Percentiles rank a stretch among this genome's conserved stretches.
Evolutionary conservation across 2,888 invertebrate species (phyloP).

Genomic region (Syrista parreyssii): DNA sequence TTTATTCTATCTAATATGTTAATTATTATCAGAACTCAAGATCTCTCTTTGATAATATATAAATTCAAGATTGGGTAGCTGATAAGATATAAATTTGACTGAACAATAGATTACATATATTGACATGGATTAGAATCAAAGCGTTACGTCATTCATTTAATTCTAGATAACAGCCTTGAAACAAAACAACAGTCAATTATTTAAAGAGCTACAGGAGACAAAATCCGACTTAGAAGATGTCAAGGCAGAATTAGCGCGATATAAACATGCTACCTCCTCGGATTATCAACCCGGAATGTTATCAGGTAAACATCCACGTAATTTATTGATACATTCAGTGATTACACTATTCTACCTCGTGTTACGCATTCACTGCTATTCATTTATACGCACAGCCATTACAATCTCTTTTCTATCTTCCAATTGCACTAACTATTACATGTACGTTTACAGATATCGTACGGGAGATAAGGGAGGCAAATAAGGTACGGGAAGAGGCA

Average conservation of each 20-base stretch:
- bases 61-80: not conserved
- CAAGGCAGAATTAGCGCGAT: constrained; percentile 52
- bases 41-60: not conserved
- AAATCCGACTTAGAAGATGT: constrained; percentile 71
- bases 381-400: not conserved
- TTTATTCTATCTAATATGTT: not conserved
- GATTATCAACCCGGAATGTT: constrained; percentile 65
- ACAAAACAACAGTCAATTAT: constrained; percentile 79
- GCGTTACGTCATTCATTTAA: not conserved
- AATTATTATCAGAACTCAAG: not conserved
- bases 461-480: constrained; percentile 62
- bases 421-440: not conserved
- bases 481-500: constrained; percentile 58
- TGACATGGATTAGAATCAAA: not conserved
- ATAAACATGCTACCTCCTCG: constrained; percentile 48
- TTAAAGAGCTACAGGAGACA: constrained; percentile 79
- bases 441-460: constrained; percentile 53
- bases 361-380: not conserved
- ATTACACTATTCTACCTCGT: not conserved
- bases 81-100: not conserved
- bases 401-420: not conserved
- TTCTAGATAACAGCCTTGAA: constrained; percentile 70
- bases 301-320: constrained; percentile 47
- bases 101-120: not conserved
- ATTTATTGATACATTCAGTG: not conserved